Evolutionary conservation across 1,140 invertebrate species (phyloP).

Genomic region (Macrobrachium nipponense): DNA sequence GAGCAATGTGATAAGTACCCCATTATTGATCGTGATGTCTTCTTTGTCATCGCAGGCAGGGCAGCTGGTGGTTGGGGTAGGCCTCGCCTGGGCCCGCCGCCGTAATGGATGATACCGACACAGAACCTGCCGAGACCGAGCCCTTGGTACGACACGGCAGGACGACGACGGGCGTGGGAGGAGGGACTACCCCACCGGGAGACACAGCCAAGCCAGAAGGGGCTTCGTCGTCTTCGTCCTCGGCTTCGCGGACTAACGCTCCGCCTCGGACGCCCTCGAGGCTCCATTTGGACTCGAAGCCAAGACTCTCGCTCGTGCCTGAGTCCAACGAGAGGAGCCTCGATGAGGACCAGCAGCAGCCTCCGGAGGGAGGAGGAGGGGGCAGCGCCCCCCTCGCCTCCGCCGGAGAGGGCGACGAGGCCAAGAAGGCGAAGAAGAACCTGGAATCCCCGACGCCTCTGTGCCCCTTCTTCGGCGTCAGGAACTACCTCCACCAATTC

Average conservation of each 20-base stretch:
- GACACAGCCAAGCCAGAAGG: not conserved
- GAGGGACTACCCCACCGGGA: not conserved
- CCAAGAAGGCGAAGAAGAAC: not conserved
- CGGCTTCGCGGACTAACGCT: not conserved
- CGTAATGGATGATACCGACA: slow-evolving; percentile 58
- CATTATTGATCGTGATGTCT: too few species aligned
- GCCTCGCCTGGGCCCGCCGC: slow-evolving; percentile 35
- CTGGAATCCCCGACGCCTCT: slow-evolving; percentile 39
- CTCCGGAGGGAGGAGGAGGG: not conserved
- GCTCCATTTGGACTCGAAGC: slow-evolving; percentile 1
- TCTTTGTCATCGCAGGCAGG: slow-evolving; percentile 11
- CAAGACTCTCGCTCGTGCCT: slow-evolving; percentile 39
- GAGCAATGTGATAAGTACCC: too few species aligned
- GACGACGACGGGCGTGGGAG: slow-evolving; percentile 7
- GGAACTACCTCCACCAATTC: slow-evolving; percentile 63
- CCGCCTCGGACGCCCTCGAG: not conserved
- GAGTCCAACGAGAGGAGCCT: slow-evolving; percentile 36
- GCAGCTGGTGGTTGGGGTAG: slow-evolving; percentile 43
- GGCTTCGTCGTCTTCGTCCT: not conserved
- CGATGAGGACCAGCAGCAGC: slow-evolving; percentile 35
- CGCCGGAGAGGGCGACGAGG: not conserved
- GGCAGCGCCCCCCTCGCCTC: too few species aligned
- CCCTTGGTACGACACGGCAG: slow-evolving; percentile 38
- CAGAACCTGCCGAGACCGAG: slow-evolving; percentile 57
- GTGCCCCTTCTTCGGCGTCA: slow-evolving; percentile 62